Evolutionary conservation across 2,797 vertebrate species (phyloP).

Genomic region (Mionectes olivaceus): DNA sequence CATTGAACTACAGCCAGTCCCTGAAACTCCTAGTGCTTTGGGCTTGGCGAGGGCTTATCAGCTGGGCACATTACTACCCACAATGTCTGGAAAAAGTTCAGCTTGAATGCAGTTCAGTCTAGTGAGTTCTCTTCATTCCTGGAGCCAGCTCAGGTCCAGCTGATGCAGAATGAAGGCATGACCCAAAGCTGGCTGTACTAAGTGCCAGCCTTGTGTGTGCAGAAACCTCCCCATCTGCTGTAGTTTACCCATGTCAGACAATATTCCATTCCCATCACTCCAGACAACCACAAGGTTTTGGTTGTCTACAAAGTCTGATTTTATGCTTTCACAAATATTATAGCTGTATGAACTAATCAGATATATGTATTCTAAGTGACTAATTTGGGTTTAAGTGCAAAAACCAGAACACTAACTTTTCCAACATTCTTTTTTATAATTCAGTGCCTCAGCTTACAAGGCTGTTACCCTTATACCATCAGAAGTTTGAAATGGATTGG

Average conservation of each 20-base stretch:
- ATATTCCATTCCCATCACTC: not conserved
- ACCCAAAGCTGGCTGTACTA: accelerated
- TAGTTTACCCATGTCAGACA: not conserved
- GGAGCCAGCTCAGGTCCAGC: not conserved
- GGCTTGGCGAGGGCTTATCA: not conserved
- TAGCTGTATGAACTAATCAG: not conserved
- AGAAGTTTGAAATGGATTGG: not conserved
- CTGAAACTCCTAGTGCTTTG: not conserved
- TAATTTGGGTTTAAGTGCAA: not conserved
- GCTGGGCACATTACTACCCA: not conserved
- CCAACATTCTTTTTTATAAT: not conserved
- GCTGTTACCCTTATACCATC: not conserved
- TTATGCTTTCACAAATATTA: not conserved
- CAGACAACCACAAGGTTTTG: not conserved
- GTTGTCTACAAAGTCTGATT: not conserved
- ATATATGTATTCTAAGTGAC: not conserved
- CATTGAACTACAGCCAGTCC: not conserved
- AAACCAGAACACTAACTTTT: not conserved
- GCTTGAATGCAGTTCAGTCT: not conserved
- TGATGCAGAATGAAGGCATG: not conserved
- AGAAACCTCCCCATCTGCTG: not conserved
- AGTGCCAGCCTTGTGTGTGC: not conserved
- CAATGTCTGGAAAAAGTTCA: not conserved
- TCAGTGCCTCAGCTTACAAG: not conserved
- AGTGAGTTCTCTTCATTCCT: not conserved